Evolutionary conservation across 2,113 vertebrate species (phyloP), one percentile per base, ranked within the genome.

Genomic region (Condylura cristata): DNA sequence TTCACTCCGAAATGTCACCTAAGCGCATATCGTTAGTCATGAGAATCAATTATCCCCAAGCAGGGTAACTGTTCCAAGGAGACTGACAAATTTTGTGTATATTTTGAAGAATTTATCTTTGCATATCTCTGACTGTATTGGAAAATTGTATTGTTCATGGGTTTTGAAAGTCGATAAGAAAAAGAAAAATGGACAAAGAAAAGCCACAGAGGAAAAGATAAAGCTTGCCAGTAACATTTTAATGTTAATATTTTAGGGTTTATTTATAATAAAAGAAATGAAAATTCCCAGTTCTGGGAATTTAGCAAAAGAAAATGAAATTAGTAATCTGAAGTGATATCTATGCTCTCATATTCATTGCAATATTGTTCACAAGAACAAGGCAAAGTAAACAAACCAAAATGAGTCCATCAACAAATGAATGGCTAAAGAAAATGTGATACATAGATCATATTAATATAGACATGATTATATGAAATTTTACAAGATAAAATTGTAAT

Each of bases 21-120:
- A 61, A 39, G 30, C 53, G 32, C 46, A 30, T 18, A 32, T 17
- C 26, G 2, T 1, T 14, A 34, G 32, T 65, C 58, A 28, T 46
- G 17, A n/a, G 61, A 72, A n/a, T 30, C 34, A 48, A 5, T 60
- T 44, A 34, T 74, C 68, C 26, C 78, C n/a, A 81, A 34, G 20
- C 28, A 56, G 70, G 61, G 28, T 34, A 30, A 37, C 16, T 24
- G 51, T 34, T 70, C 22, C 76, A 53, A 70, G 63, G 72, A 87
- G 5, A 94, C 7, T 72, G 1, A 26, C 16, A 72, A 65, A 65
- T 37, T 56, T 24, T 34, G 51, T 12, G 4, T 12, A 20, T 34
- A 86, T 81, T 91, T 14, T 83, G 8, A 86, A 89, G 44, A 88
- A 24, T 44, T 56, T 79, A 13, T 48, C 53, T 86, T 86, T 92